Percentiles rank a stretch among this genome's conserved stretches.
Conservation (phyloP, 1,140 invertebrate species). For the Leptestheria dahalacensis region DNA sequence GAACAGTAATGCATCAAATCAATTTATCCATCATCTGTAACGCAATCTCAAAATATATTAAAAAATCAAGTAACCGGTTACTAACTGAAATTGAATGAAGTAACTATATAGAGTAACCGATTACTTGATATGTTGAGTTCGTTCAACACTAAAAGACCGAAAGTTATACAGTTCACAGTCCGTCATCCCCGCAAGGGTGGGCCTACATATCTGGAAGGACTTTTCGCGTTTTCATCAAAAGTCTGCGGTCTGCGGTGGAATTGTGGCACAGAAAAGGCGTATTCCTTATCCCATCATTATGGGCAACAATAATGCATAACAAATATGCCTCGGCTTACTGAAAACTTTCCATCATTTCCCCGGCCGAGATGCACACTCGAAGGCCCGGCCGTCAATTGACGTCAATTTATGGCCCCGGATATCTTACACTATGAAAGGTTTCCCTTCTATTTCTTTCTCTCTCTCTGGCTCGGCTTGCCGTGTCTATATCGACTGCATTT, state of each 20-base stretch:
- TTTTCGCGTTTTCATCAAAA: neutral
- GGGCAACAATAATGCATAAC: neutral
- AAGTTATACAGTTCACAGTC: too few species aligned
- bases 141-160: too few species aligned
- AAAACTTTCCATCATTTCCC: neutral
- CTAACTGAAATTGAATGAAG: too few species aligned
- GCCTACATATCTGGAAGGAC: too few species aligned
- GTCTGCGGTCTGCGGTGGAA: neutral
- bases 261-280: neutral
- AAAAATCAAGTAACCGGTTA: too few species aligned
- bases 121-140: too few species aligned
- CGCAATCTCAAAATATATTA: too few species aligned
- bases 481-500: neutral
- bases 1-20: too few species aligned
- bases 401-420: neutral
- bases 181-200: too few species aligned
- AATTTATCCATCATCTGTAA: too few species aligned
- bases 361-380: neutral
- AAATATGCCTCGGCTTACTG: neutral
- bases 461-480: neutral
- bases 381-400: neutral
- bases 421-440: too few species aligned
- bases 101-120: too few species aligned
- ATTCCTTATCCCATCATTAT: neutral
- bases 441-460: neutral